A percentile compares a stretch with the other conserved stretches of the same genome.
These are phyloP conservation scores for Caenorhabditis parvicauda DNA, from an alignment of 2,888 invertebrate species.

Conservation along the genomic window DNA sequence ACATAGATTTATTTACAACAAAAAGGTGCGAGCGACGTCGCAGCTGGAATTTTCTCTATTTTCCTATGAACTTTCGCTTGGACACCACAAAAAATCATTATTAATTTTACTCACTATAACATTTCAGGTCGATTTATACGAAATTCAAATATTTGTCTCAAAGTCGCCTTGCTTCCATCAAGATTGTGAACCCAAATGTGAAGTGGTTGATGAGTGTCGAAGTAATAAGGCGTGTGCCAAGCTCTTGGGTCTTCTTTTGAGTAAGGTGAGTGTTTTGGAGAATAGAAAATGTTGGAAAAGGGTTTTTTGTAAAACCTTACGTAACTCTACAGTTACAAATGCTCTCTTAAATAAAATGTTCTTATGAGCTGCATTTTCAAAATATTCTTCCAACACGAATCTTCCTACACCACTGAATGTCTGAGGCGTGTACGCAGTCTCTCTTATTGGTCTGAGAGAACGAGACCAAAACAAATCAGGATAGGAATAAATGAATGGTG, in stretches of 20 bases:
- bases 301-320: not conserved
- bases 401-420: no score
- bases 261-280: constrained; percentile 34
- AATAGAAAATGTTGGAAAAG: not conserved
- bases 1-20: not conserved
- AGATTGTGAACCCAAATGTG: constrained; percentile 63
- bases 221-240: constrained; percentile 62
- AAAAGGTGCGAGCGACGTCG: not conserved
- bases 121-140: constrained; percentile 59
- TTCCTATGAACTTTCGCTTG: not conserved
- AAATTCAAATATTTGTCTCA: constrained; percentile 62
- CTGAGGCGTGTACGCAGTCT: no score
- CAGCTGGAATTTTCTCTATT: not conserved
- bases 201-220: constrained; percentile 62
- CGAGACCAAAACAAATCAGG: no score
- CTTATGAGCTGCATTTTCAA: no score
- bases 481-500: not conserved
- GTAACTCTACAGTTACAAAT: no score
- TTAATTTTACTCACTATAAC: not conserved
- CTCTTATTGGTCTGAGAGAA: no score
- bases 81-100: not conserved
- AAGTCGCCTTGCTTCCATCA: constrained; percentile 63
- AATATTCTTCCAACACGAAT: no score
- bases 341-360: no score
- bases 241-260: constrained; percentile 57